Base-by-base conservation (phyloP, 2,888 invertebrate species). In the Eupithecia exiguata region DNA sequence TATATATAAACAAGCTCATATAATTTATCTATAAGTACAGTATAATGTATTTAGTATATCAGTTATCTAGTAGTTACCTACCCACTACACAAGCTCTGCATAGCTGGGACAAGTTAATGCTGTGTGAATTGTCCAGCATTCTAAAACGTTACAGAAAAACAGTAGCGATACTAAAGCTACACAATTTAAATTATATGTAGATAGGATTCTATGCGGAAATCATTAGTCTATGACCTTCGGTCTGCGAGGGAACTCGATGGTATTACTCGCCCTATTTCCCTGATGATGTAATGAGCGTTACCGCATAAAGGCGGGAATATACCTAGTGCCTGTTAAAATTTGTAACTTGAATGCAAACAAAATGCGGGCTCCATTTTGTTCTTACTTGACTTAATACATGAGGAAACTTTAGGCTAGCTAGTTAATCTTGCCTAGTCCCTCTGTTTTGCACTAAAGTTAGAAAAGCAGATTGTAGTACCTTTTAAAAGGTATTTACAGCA, bases 131-230 rank as follows among this genome's bases (percentile, higher is more conserved):
- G 49, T n/a, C 9, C n/a, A 30, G 30, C 30, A 30, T 30, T 21
- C 21, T 53, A 53, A 21, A 49, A 18, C 25, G 25, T 58, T 58
- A 58, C 58, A 58, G 12, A 53, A 53, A n/a, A 21, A 4, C 49
- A 53, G 49, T 53, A 53, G n/a, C 49, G 79, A 81, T 61, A 21
- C 75, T 80, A 79, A 68, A 74, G 81, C 80, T 83, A 82, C 81
- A 85, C 83, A 84, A 83, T 85, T 83, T 84, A 84, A 83, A 86
- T 84, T 84, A 85, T 84, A 87, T 86, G 86, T 86, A 86, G 86
- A 88, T 89, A 86, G 86, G 87, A 89, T 89, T 88, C 88, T 81
- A 90, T 83, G 81, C 91, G 91, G 91, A 91, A 91, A 87, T 89
- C 86, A 89, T 90, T 88, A 88, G 83, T 65, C 43, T 83, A 84